Percentiles rank a stretch among this genome's conserved stretches.
phyloP scores from a whole-genome alignment of 2,797 vertebrate species.

The Scarus forsteni region DNA sequence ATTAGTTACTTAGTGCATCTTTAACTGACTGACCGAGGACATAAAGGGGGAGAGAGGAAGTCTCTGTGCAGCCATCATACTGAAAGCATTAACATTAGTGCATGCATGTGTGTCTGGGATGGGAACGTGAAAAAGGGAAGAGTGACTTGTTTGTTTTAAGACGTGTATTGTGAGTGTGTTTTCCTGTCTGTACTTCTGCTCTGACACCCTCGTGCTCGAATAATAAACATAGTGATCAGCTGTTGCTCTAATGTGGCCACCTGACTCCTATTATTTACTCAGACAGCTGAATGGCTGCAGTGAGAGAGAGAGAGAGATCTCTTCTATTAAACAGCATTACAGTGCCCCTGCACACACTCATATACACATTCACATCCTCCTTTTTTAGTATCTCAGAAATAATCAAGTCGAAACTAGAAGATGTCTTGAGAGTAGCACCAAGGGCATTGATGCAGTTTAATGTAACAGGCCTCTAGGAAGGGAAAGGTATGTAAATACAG shows the following conservation, averaged over 20 bases:
- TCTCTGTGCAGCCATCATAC: conserved; percentile 35
- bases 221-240: conserved; percentile 72
- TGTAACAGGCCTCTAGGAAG: conserved; percentile 16
- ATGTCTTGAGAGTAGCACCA: conserved; percentile 18
- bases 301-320: conserved; percentile 7
- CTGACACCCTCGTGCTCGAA: conserved; percentile 55
- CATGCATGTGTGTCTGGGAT: conserved; percentile 18
- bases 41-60: conserved; percentile 50
- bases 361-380: neutral
- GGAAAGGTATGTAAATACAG: conserved; percentile 12
- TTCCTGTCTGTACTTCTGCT: conserved; percentile 48
- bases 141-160: conserved; percentile 48
- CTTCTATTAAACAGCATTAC: conserved; percentile 23
- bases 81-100: conserved; percentile 35
- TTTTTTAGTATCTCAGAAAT: conserved; percentile 26
- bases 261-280: conserved; percentile 58
- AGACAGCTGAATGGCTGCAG: conserved; percentile 41
- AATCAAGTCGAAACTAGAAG: conserved; percentile 20
- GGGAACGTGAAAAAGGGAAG: conserved; percentile 37
- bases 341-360: conserved; percentile 7
- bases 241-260: conserved; percentile 65
- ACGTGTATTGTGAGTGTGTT: conserved; percentile 10
- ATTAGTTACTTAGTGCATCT: conserved; percentile 40
- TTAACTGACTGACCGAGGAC: conserved; percentile 32
- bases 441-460: conserved; percentile 6